Base-by-base conservation (phyloP, 2,888 invertebrate species). In the Eristalinus sepulchralis region DNA sequence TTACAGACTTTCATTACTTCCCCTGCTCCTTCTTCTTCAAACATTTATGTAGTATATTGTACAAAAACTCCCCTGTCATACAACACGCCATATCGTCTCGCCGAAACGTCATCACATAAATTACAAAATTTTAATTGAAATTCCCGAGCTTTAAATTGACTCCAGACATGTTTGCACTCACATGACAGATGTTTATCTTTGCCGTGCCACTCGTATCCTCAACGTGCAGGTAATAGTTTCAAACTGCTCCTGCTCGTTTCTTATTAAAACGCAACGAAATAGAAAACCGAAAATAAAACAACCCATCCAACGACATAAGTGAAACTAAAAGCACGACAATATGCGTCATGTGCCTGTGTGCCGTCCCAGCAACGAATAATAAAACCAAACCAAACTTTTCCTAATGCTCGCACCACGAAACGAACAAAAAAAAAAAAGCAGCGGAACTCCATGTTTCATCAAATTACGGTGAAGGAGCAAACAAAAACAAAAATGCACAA, bases 361-460 rank as follows among this genome's bases (percentile, higher is more conserved):
- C 11, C 63, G 10, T n/a, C 24, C 33, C n/a, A 11, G 33, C 9
- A 64, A 33, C 64, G 20, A 36, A 64, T 33, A 33, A 36, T 22
- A 64, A 60, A 39, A 57, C 36, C 31, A 60, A 39, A 57, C 36
- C 31, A 47, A 47, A 47, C 47, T 47, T 60, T 71, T 36, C 39
- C 60, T 60, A 60, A 60, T 71, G 47, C 47, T 47, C 17, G 47
- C 47, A 72, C 47, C 47, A 39, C 17, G 72, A 62, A 62, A 62
- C 3, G 39, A 5, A 31, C 13, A 39, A 47, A 27, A 36, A 6
- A 39, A 5, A 8, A 39, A 13, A 20, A 33, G 60, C 60, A 36
- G 17, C 36, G 39, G 34, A 59, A 70, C 59, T 71, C 39, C 60
- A 62, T 71, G 73, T 73, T 73, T 73, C 34, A 73, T 63, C 33